These are phyloP conservation scores for Lasiommata megera DNA, from an alignment of 2,888 invertebrate species.

Conservation along the genomic window DNA sequence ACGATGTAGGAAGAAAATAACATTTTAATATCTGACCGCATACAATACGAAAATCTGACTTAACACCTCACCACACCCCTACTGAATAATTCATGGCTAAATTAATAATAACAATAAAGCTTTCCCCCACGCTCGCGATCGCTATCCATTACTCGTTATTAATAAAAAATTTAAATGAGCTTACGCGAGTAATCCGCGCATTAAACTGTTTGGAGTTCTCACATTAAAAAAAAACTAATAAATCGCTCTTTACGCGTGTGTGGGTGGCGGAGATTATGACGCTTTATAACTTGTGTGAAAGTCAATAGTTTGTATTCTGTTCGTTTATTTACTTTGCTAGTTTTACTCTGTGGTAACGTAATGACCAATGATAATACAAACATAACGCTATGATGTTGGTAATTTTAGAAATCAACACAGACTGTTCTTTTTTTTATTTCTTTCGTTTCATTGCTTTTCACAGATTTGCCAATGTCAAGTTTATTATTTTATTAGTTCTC, in stretches of 20 bases:
- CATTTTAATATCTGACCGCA: constrained; percentile 2
- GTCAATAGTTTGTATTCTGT: constrained; percentile 43
- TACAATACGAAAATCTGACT: background rate
- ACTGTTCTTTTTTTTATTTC: too few relatives aligned
- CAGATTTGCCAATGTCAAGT: too few relatives aligned
- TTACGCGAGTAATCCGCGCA: constrained; percentile 67
- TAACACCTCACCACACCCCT: constrained; percentile 40
- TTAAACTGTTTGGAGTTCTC: constrained; percentile 71
- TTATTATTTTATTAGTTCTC: too few relatives aligned
- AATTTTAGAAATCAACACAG: too few relatives aligned
- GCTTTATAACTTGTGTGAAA: constrained; percentile 52
- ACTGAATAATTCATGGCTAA: constrained; percentile 71
- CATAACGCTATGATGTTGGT: too few relatives aligned
- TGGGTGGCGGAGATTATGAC: constrained; percentile 44
- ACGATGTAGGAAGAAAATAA: background rate
- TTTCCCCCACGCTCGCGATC: constrained; percentile 53
- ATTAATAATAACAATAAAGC: constrained; percentile 71
- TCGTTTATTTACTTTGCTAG: background rate
- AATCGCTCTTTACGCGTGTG: constrained; percentile 45
- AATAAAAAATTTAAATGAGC: constrained; percentile 78
- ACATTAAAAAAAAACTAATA: constrained; percentile 52
- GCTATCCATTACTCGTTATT: constrained; percentile 48
- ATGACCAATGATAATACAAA: background rate
- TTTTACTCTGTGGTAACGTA: background rate
- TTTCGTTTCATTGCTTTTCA: too few relatives aligned